Evolutionary conservation across 2,888 invertebrate species (phyloP).

Genomic region (Drosophila bunnanda): DNA sequence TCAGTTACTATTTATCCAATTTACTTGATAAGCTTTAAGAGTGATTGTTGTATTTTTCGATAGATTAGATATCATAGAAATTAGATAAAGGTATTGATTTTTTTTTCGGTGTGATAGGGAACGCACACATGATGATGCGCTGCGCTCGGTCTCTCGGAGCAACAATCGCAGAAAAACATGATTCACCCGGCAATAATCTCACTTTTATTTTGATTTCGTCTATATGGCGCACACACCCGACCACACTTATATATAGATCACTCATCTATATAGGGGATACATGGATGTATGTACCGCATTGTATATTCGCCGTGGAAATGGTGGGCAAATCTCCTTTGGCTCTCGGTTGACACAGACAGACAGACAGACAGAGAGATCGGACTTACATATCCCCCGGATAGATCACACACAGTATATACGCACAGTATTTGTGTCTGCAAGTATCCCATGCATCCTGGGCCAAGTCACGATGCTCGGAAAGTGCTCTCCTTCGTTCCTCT

Average conservation of each 20-base stretch:
- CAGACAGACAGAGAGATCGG: constrained; percentile 9
- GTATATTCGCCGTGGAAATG: constrained; percentile 16
- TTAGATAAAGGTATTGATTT: not conserved
- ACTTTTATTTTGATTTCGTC: constrained; percentile 79
- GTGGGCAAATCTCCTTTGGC: constrained; percentile 27
- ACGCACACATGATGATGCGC: constrained; percentile 51
- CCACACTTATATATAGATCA: constrained; percentile 42
- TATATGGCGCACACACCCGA: constrained; percentile 41
- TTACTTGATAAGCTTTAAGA: not conserved
- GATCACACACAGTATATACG: constrained; percentile 8
- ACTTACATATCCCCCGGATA: constrained; percentile 17
- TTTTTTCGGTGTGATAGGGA: not conserved
- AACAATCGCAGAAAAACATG: constrained; percentile 41
- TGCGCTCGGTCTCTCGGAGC: constrained; percentile 14
- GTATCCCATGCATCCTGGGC: constrained; percentile 27
- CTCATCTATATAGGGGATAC: constrained; percentile 18
- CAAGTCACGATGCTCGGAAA: not conserved
- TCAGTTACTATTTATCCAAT: too few species aligned
- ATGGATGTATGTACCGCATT: constrained; percentile 14
- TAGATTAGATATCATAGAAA: not conserved
- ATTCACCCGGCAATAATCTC: constrained; percentile 77
- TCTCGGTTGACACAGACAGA: constrained; percentile 33
- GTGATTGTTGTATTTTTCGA: not conserved
- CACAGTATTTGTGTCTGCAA: constrained; percentile 6
- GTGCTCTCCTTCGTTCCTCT: not conserved